These are phyloP conservation scores for Phainopepla nitens DNA, from an alignment of 2,113 vertebrate genomes.

Conservation along the genomic window DNA sequence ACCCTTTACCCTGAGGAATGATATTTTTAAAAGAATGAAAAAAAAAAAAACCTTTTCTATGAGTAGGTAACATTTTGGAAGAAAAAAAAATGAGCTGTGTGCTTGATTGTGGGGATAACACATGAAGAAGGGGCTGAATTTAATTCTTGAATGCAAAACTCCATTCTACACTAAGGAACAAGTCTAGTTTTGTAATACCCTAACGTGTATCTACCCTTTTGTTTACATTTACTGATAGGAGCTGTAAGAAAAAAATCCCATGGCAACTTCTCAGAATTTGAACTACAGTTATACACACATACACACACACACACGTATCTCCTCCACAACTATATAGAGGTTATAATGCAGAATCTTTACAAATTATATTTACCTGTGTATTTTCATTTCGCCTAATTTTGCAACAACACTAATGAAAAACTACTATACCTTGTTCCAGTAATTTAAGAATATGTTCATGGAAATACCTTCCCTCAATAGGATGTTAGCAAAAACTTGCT, in stretches of 20 bases:
- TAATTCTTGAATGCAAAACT: neutral
- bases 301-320: neutral
- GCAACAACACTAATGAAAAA: neutral
- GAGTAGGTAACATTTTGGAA: neutral
- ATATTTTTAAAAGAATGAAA: neutral
- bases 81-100: neutral
- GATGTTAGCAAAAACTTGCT: neutral
- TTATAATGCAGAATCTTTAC: slow-evolving; percentile 34
- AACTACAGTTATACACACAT: neutral
- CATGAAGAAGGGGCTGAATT: neutral
- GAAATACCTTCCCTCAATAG: neutral
- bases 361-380: neutral
- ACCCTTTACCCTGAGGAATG: slow-evolving; percentile 47
- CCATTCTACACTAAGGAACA: neutral
- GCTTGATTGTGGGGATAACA: neutral
- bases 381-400: slow-evolving; percentile 19
- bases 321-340: neutral
- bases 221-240: neutral
- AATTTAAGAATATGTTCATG: neutral
- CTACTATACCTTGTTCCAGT: slow-evolving; percentile 35
- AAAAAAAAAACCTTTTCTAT: neutral
- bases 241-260: neutral
- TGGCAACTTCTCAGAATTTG: neutral
- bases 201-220: neutral
- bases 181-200: neutral